Base-by-base conservation (phyloP, 2,797 vertebrate genomes). In the Hipposideros larvatus region DNA sequence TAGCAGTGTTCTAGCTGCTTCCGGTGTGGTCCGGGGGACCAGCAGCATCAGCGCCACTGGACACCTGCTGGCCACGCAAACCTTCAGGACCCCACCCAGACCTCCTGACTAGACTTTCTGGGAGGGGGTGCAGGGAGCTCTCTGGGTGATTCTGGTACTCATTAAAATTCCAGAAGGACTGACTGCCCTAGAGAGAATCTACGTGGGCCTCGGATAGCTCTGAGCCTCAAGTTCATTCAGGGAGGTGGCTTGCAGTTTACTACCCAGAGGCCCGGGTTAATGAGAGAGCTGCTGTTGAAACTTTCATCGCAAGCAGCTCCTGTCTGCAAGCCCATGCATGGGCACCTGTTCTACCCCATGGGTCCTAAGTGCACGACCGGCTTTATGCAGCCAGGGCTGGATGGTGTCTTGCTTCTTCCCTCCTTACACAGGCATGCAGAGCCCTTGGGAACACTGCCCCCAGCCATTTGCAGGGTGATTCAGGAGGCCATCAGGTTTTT, bases 11-110 rank as follows among this genome's bases (percentile, higher is more conserved):
- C 21, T 59, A 2, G 51, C n/a, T 66, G 37, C n/a, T 83, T 13
- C 1, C 1, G 21, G 28, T 0, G 0, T 6, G 13, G n/a, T 24
- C 31, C 7, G n/a, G 0, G 53, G 53, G 48, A 14, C 24, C 10
- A 0, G 14, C 3, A 55, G 48, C 1, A 0, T 1, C 26, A 24
- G 10, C 46, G 2, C 6, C 37, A n/a, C 70, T 34, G 41, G 59
- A n/a, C 15, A 0, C 57, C 55, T 24, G 22, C 16, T 16, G 16
- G 43, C 55, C 11, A 0, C 4, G 37, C 85, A 43, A 19, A 34
- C 41, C 19, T 37, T 48, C 31, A 53, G 34, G 28, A 51, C 4
- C 11, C 11, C 37, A 63, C 10, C n/a, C 41, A 41, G 16, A 37
- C 41, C 43, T 13, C 43, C 43, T 43, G n/a, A n/a, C n/a, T n/a